Conservation (phyloP, 2,888 invertebrate genomes). For the Dioctria linearis region DNA sequence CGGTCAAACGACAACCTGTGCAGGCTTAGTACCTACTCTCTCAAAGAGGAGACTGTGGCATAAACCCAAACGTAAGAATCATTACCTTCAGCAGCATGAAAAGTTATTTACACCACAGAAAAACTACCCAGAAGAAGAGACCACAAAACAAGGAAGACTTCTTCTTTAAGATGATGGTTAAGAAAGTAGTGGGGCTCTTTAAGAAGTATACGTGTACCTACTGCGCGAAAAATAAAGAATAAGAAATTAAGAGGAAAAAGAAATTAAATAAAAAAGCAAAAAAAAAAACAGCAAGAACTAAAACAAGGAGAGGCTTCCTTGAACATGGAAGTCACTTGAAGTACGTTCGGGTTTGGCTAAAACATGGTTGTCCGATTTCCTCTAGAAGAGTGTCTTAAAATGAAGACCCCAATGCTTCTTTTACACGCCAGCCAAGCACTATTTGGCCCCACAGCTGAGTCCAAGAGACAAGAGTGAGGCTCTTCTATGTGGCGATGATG, state of each 20-base stretch:
- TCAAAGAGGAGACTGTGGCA: slow-evolving; percentile 12
- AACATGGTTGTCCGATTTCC: slow-evolving; percentile 40
- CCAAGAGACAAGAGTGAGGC: neutral
- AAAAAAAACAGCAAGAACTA: slow-evolving; percentile 26
- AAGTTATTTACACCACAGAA: slow-evolving; percentile 4
- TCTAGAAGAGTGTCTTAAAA: neutral
- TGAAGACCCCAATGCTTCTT: neutral
- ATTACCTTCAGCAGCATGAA: neutral
- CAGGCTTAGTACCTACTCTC: neutral
- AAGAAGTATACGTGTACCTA: neutral
- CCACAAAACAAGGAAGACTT: slow-evolving; percentile 1
- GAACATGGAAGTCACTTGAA: slow-evolving; percentile 37
- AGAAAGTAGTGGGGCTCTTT: slow-evolving; percentile 10
- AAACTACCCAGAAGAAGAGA: slow-evolving; percentile 5
- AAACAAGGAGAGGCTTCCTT: slow-evolving; percentile 46
- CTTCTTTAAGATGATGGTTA: neutral
- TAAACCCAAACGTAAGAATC: slow-evolving; percentile 7
- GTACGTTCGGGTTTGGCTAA: slow-evolving; percentile 23
- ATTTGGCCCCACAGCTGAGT: neutral
- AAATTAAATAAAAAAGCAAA: neutral
- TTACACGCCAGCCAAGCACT: neutral
- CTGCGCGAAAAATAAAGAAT: neutral
- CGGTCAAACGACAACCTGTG: slow-evolving; percentile 20
- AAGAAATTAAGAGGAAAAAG: too few relatives aligned
- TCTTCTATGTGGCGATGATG: slow-evolving; percentile 29